A percentile compares a stretch with the other conserved stretches of the same genome.
These are phyloP conservation scores for Cordylochernes scorpioides DNA, from an alignment of 2,888 invertebrate species.

Conservation along the genomic window DNA sequence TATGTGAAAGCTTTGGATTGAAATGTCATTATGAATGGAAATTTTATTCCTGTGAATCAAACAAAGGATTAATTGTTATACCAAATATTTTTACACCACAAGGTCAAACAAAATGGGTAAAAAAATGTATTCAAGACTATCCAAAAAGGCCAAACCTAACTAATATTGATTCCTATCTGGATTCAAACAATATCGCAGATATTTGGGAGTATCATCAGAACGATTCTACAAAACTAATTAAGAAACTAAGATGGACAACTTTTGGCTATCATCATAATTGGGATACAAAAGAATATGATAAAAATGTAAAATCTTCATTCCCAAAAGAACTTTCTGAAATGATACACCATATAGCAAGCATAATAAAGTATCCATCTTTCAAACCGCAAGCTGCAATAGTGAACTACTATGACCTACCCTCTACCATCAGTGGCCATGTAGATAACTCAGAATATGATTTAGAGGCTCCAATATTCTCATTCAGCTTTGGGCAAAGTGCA, in stretches of 20 bases:
- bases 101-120: conserved; percentile 59
- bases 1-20: conserved; percentile 22
- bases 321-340: conserved; percentile 14
- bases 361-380: conserved; percentile 6
- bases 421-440: conserved; percentile 71
- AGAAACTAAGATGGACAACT: conserved; percentile 64
- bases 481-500: conserved; percentile 78
- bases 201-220: conserved; percentile 3
- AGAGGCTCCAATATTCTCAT: conserved; percentile 63
- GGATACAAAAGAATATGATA: conserved; percentile 50
- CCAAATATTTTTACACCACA: conserved; percentile 48
- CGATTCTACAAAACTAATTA: conserved; percentile 1
- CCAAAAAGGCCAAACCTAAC: conserved; percentile 34
- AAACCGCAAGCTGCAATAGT: conserved; percentile 61
- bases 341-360: conserved; percentile 4
- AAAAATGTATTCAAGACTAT: conserved; percentile 45
- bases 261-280: conserved; percentile 94
- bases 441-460: conserved; percentile 72
- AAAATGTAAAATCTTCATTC: conserved; percentile 13
- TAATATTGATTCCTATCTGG: too few relatives aligned
- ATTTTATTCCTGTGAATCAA: conserved; percentile 31
- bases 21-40: conserved; percentile 32
- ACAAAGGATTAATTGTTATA: conserved; percentile 44
- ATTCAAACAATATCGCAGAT: too few relatives aligned
- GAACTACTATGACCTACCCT: conserved; percentile 80